phyloP scores from a whole-genome alignment of 2,888 invertebrate species.

The Drosophila setosimentum region DNA sequence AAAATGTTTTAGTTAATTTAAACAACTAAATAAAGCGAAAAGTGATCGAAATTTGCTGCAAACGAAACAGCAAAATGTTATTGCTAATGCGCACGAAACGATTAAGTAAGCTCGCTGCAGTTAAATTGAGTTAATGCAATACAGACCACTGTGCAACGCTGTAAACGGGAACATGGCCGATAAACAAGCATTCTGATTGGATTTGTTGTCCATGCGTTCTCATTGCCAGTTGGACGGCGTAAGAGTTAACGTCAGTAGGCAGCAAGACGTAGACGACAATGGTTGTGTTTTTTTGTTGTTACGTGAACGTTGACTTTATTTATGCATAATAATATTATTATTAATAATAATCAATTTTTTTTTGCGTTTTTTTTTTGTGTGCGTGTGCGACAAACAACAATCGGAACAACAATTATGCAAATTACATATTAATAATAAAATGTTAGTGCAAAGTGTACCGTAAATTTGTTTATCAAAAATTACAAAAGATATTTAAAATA shows the following conservation, averaged over 20 bases:
- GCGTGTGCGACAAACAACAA: slow-evolving; percentile 48
- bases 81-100: background rate
- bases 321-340: slow-evolving; percentile 40
- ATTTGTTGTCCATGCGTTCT: slow-evolving; percentile 61
- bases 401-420: slow-evolving; percentile 36
- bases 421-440: slow-evolving; percentile 12
- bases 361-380: slow-evolving; percentile 56
- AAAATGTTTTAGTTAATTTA: background rate
- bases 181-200: slow-evolving; percentile 61
- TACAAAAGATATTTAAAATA: slow-evolving; percentile 51
- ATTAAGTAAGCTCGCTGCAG: background rate
- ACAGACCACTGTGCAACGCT: slow-evolving; percentile 42
- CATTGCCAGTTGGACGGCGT: slow-evolving; percentile 64
- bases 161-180: slow-evolving; percentile 64
- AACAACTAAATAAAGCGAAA: background rate
- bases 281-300: slow-evolving; percentile 81
- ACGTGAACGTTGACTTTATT: slow-evolving; percentile 75
- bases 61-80: background rate
- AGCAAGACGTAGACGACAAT: slow-evolving; percentile 81
- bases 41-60: background rate
- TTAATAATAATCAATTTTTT: slow-evolving; percentile 42
- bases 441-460: slow-evolving; percentile 34
- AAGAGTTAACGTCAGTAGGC: slow-evolving; percentile 73
- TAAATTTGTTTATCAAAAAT: slow-evolving; percentile 34
- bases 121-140: slow-evolving; percentile 3